phyloP scores from a whole-genome alignment of 2,113 vertebrate genomes.

The Nicator chloris region DNA sequence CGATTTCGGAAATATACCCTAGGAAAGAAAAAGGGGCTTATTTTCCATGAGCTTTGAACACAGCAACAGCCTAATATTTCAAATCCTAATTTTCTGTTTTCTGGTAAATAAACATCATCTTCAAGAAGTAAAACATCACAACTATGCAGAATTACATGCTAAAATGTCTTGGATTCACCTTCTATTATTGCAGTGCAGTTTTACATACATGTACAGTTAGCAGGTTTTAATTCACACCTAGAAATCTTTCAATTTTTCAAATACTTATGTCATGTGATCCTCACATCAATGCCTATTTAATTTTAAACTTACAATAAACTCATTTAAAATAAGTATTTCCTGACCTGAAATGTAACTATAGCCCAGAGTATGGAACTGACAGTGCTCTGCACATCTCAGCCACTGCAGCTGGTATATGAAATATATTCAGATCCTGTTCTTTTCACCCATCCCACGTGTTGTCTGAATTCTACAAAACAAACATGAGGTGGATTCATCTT shows the following conservation, averaged over 20 bases:
- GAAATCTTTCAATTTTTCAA: not conserved
- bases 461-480: not conserved
- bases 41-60: not conserved
- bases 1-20: constrained; percentile 99
- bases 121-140: not conserved
- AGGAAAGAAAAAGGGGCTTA: constrained; percentile 47
- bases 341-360: not conserved
- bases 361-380: not conserved
- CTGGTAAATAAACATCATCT: not conserved
- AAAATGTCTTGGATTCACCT: not conserved
- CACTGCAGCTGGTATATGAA: not conserved
- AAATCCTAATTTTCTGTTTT: not conserved
- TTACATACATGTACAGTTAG: not conserved
- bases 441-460: not conserved
- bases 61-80: not conserved
- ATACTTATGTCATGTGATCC: not conserved
- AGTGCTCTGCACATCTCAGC: not conserved
- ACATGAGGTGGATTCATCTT: not conserved
- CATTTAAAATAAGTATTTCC: not conserved
- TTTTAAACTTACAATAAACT: not conserved
- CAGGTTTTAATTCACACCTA: not conserved
- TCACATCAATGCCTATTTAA: not conserved
- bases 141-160: not conserved
- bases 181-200: not conserved
- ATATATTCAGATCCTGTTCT: not conserved